phyloP scores from a whole-genome alignment of 2,797 vertebrate species.

The Leptodactylus fallax region DNA sequence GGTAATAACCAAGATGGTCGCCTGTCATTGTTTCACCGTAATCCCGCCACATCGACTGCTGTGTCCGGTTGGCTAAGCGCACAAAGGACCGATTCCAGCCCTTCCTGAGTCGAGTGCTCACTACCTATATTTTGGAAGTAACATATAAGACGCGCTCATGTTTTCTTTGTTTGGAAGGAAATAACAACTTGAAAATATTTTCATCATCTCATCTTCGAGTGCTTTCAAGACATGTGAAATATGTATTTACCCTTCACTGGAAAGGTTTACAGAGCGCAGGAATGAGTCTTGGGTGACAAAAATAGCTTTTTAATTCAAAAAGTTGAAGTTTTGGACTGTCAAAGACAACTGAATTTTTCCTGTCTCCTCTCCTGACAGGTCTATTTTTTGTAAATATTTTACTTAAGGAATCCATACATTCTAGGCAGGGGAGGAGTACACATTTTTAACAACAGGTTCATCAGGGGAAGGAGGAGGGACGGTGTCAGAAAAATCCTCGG shows the following conservation, averaged over 20 bases:
- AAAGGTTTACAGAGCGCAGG: not conserved
- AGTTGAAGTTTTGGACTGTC: too few relatives aligned
- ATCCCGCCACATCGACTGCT: not conserved
- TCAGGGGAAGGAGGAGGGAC: too few relatives aligned
- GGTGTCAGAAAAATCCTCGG: too few relatives aligned
- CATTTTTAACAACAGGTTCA: too few relatives aligned
- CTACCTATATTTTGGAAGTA: slow-evolving; percentile 51
- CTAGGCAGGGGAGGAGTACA: too few relatives aligned
- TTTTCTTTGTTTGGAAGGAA: slow-evolving; percentile 51
- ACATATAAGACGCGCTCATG: not conserved
- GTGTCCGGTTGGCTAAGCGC: slow-evolving; percentile 17
- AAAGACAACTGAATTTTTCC: not conserved
- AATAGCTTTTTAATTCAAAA: not conserved
- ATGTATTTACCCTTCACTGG: not conserved
- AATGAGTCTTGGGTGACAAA: not conserved
- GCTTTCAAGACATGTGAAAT: not conserved
- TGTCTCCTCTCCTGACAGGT: too few relatives aligned
- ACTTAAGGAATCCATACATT: too few relatives aligned
- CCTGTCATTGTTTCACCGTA: slow-evolving; percentile 5
- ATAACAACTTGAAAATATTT: slow-evolving; percentile 55
- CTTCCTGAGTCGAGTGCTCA: slow-evolving; percentile 40
- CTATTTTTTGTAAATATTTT: too few relatives aligned
- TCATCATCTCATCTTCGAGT: slow-evolving; percentile 36
- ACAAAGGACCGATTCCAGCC: slow-evolving; percentile 52
- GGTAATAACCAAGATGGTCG: not conserved